Conservation (phyloP, 2,113 vertebrate genomes). For the Herpailurus yagouaroundi region DNA sequence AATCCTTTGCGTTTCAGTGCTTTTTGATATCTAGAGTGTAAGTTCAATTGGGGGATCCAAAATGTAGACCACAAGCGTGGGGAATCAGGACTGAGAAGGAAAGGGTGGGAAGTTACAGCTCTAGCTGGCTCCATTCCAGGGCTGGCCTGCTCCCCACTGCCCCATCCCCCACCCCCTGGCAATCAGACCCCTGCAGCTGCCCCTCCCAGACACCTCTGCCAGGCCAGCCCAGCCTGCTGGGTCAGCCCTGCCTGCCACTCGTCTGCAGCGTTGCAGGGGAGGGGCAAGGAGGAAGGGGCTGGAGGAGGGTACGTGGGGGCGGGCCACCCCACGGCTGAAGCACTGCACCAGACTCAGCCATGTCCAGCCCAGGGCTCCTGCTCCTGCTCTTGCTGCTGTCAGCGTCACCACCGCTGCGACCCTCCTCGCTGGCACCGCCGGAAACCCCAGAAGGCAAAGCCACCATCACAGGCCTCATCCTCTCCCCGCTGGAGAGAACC, state of each 20-base stretch:
- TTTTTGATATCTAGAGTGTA: background rate
- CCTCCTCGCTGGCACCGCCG: background rate
- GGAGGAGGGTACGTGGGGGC: background rate
- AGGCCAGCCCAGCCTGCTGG: background rate
- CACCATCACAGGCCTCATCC: conserved; percentile 82
- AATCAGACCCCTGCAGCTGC: background rate
- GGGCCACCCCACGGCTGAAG: background rate
- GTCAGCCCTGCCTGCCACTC: background rate
- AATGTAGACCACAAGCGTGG: background rate
- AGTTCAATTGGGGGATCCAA: background rate
- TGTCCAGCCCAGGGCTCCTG: background rate
- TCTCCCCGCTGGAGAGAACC: conserved; percentile 85
- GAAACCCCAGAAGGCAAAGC: background rate
- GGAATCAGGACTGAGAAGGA: background rate
- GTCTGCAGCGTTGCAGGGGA: background rate
- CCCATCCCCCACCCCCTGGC: rapidly evolving
- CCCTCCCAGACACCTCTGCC: background rate
- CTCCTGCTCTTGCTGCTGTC: conserved; percentile 43
- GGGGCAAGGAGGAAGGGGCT: background rate
- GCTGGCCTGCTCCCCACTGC: background rate
- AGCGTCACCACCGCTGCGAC: background rate
- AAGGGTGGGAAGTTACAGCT: background rate
- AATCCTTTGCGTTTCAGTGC: background rate
- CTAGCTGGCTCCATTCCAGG: background rate
- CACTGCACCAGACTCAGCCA: background rate